These are phyloP conservation scores for Leptopilina myrica DNA, from an alignment of 2,888 invertebrate species.

Conservation along the genomic window DNA sequence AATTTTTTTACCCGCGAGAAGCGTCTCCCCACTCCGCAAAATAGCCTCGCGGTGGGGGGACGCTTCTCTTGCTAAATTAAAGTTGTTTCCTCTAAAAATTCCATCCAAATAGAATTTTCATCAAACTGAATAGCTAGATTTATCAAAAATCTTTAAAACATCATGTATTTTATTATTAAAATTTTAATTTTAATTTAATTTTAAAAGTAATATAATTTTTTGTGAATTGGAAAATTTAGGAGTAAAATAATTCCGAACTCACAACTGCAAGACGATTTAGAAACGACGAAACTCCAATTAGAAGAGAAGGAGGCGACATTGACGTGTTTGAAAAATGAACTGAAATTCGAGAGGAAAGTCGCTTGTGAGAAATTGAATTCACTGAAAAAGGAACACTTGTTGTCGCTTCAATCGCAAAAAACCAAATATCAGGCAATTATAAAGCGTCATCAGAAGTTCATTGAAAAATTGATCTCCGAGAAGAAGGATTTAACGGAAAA, in stretches of 20 bases:
- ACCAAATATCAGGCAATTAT: constrained; percentile 86
- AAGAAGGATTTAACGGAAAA: constrained; percentile 87
- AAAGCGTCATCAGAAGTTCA: constrained; percentile 88
- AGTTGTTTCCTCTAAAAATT: too few relatives aligned
- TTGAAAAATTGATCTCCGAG: constrained; percentile 88
- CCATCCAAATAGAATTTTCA: too few relatives aligned
- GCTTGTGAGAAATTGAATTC: constrained; percentile 75
- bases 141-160: not conserved
- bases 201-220: too few relatives aligned
- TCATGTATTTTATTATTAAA: not conserved
- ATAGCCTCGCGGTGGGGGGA: too few relatives aligned
- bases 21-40: too few relatives aligned
- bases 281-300: constrained; percentile 63
- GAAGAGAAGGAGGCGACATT: constrained; percentile 70
- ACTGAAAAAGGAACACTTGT: constrained; percentile 74
- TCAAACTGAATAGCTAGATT: too few relatives aligned
- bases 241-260: constrained; percentile 47
- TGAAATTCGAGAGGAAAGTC: constrained; percentile 74
- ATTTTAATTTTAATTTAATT: too few relatives aligned
- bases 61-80: too few relatives aligned
- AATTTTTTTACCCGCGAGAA: not conserved
- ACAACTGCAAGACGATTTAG: constrained; percentile 64
- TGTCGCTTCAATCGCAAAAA: constrained; percentile 80
- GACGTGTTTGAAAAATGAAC: constrained; percentile 67
- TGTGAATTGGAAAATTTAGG: not conserved